phyloP scores from a whole-genome alignment of 2,113 vertebrate species.

The Podocnemis expansa region DNA sequence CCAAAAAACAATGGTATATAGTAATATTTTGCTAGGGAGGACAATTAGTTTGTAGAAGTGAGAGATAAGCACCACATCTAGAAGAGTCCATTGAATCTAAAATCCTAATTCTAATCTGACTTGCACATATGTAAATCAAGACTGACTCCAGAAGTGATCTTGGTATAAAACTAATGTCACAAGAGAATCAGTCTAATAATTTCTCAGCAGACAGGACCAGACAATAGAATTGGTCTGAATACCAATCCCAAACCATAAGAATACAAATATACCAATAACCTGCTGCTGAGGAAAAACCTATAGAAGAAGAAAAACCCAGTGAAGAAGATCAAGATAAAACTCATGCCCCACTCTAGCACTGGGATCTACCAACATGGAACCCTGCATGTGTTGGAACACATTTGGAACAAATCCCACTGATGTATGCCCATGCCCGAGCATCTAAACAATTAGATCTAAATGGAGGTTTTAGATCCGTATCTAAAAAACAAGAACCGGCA shows the following conservation, averaged over 20 bases:
- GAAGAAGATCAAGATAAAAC: background rate
- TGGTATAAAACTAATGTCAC: background rate
- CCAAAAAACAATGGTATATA: background rate
- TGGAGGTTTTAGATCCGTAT: background rate
- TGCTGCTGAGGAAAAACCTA: background rate
- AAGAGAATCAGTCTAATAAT: background rate
- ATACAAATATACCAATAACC: background rate
- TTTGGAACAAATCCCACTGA: background rate
- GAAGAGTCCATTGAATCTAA: background rate
- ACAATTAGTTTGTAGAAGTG: background rate
- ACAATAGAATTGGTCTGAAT: background rate
- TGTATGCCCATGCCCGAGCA: background rate
- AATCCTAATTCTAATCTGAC: background rate
- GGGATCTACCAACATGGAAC: background rate
- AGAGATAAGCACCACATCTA: background rate
- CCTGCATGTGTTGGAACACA: background rate
- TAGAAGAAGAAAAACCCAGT: background rate
- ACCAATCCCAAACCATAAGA: background rate
- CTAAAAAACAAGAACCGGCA: background rate
- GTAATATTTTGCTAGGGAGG: background rate
- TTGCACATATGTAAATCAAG: background rate
- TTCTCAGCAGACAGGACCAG: background rate
- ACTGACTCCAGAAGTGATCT: background rate
- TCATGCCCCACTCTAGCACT: background rate
- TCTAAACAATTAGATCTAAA: background rate